phyloP scores from a whole-genome alignment of 2,888 invertebrate species.

The Helobdella robusta region DNA sequence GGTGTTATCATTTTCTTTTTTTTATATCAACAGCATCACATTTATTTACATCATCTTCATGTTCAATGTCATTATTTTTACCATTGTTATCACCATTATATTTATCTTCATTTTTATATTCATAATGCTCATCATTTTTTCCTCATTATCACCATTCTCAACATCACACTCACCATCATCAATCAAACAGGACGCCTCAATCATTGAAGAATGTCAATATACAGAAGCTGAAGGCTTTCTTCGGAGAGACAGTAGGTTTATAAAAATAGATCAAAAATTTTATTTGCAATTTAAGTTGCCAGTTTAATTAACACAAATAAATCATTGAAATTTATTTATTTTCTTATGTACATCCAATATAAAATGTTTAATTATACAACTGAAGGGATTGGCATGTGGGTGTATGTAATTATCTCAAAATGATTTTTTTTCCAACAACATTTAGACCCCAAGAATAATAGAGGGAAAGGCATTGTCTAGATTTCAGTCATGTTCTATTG shows the following conservation, averaged over 20 bases:
- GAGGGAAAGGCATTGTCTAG: conserved; percentile 17
- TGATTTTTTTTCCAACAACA: not conserved
- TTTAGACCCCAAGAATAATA: conserved; percentile 24
- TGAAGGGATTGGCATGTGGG: too few species aligned
- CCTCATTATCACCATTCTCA: too few species aligned
- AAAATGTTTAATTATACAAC: not conserved
- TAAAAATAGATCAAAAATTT: not conserved
- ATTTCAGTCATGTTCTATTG: not conserved
- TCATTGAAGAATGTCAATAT: conserved; percentile 55
- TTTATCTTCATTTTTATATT: too few species aligned
- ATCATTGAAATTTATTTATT: not conserved
- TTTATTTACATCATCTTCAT: too few species aligned
- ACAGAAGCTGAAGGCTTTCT: conserved; percentile 49
- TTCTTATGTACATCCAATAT: not conserved
- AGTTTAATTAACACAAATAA: not conserved
- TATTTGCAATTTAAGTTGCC: not conserved
- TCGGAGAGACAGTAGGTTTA: conserved; percentile 49
- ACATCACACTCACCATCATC: too few species aligned
- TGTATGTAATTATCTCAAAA: too few species aligned
- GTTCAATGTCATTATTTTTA: too few species aligned
- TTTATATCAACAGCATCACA: too few species aligned
- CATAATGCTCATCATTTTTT: too few species aligned
- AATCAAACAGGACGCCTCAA: not conserved
- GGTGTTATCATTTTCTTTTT: too few species aligned
- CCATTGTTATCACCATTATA: too few species aligned